A percentile compares a stretch with the other conserved stretches of the same genome.
These are phyloP conservation scores for Drosophila koepferae DNA, from an alignment of 2,888 invertebrate species.

Conservation along the genomic window DNA sequence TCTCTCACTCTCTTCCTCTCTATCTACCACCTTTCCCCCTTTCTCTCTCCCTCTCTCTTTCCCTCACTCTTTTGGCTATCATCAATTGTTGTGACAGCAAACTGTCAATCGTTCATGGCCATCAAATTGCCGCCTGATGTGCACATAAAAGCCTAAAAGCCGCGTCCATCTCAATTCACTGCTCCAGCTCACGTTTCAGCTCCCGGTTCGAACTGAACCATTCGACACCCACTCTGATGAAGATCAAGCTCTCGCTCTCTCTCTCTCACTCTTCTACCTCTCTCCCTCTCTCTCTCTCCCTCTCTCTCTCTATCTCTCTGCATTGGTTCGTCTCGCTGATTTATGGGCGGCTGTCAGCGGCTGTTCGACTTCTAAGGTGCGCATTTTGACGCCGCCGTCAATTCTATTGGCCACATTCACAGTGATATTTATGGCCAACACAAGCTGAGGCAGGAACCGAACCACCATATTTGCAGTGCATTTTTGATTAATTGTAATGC, in stretches of 20 bases:
- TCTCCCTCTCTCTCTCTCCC: background rate
- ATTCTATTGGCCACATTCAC: constrained; percentile 73
- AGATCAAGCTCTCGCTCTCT: background rate
- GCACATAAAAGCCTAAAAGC: constrained; percentile 69
- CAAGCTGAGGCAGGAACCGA: background rate
- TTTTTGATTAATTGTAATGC: constrained; percentile 79
- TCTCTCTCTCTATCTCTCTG: background rate
- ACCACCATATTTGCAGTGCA: background rate
- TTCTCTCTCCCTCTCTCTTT: background rate
- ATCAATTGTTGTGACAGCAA: constrained; percentile 46
- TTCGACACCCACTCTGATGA: constrained; percentile 46
- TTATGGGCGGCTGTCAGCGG: constrained; percentile 68
- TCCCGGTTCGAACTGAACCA: background rate
- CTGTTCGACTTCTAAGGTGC: constrained; percentile 69
- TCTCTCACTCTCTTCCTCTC: background rate
- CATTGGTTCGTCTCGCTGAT: constrained; percentile 42
- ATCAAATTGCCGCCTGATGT: constrained; percentile 73
- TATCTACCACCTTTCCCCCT: background rate
- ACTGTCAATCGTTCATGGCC: constrained; percentile 76
- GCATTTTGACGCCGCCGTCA: constrained; percentile 77
- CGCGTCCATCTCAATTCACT: constrained; percentile 34
- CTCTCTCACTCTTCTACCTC: background rate
- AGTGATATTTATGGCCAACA: constrained; percentile 64
- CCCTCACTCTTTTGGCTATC: background rate
- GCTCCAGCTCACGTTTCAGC: constrained; percentile 10